phyloP scores from a whole-genome alignment of 2,113 vertebrate genomes.

The Pleuronectes platessa region DNA sequence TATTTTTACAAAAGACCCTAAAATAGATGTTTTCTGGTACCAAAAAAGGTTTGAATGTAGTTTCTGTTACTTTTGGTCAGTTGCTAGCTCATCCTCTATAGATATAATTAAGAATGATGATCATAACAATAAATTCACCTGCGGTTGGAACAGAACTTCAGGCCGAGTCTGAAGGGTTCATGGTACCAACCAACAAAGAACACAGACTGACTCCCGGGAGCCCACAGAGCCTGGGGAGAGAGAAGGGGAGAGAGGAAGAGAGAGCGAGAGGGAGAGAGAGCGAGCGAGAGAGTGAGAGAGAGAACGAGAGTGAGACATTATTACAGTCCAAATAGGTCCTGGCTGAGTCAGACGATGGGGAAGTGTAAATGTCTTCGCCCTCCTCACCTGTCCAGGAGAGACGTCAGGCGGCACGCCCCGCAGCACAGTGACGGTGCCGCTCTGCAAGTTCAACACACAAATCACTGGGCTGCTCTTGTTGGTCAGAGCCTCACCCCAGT shows the following conservation, averaged over 20 bases:
- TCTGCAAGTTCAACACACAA: conserved; percentile 75
- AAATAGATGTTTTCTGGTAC: no score
- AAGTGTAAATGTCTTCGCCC: not conserved
- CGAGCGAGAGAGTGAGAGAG: no score
- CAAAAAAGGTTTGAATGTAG: no score
- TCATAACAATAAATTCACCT: conserved; percentile 57
- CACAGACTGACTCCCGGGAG: conserved; percentile 59
- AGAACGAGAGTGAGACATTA: not conserved
- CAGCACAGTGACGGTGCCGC: conserved; percentile 50
- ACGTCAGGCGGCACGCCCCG: conserved; percentile 72
- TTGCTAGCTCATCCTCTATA: not conserved
- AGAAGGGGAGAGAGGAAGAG: no score
- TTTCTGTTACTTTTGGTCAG: no score
- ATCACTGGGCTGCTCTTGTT: conserved; percentile 77
- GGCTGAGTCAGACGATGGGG: not conserved
- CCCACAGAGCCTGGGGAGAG: conserved; percentile 78
- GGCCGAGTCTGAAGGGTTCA: conserved; percentile 83
- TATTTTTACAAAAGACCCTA: no score
- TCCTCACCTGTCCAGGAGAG: conserved; percentile 83
- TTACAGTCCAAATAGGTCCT: not conserved
- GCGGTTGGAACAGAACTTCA: conserved; percentile 84
- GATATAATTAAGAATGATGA: not conserved
- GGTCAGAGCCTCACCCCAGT: conserved; percentile 83
- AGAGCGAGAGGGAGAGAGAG: no score
- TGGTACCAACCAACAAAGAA: conserved; percentile 83